Evolutionary conservation across 2,888 invertebrate species (phyloP).

Genomic region (Achlya flavicornis): DNA sequence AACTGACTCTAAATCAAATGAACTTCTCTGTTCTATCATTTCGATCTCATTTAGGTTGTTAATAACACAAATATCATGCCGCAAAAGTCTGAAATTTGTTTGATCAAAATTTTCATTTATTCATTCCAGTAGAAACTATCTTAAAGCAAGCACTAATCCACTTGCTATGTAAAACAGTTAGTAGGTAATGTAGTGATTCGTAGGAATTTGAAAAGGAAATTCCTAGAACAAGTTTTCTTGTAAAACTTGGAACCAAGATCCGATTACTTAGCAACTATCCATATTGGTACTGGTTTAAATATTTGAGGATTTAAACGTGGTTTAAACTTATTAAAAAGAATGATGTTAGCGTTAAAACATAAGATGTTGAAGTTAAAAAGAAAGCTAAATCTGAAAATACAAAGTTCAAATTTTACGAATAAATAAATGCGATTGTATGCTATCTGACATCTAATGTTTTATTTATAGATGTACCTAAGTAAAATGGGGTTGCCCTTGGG

Average conservation of each 20-base stretch:
- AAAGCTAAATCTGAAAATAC: background rate
- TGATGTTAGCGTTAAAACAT: too few relatives aligned
- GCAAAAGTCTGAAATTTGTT: too few relatives aligned
- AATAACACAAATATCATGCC: too few relatives aligned
- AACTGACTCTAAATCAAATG: background rate
- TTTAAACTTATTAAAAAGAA: too few relatives aligned
- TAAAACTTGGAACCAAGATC: slow-evolving; percentile 5
- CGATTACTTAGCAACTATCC: background rate
- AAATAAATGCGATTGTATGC: too few relatives aligned
- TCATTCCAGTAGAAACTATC: background rate
- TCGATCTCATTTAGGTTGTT: background rate
- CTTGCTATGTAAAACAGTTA: slow-evolving; percentile 3
- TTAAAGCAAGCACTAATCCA: background rate
- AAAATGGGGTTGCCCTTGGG: background rate
- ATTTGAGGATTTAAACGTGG: background rate
- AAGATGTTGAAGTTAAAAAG: background rate
- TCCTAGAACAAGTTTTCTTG: background rate
- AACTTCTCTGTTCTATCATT: background rate
- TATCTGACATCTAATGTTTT: background rate
- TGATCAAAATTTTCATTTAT: background rate
- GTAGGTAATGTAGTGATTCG: background rate
- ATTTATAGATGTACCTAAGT: background rate
- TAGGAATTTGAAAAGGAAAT: background rate
- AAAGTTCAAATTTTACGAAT: too few relatives aligned
- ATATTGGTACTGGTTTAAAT: background rate